Evolutionary conservation across 64 coral and sea anemone species (phyloP).

Genomic region (Orbicella faveolata): DNA sequence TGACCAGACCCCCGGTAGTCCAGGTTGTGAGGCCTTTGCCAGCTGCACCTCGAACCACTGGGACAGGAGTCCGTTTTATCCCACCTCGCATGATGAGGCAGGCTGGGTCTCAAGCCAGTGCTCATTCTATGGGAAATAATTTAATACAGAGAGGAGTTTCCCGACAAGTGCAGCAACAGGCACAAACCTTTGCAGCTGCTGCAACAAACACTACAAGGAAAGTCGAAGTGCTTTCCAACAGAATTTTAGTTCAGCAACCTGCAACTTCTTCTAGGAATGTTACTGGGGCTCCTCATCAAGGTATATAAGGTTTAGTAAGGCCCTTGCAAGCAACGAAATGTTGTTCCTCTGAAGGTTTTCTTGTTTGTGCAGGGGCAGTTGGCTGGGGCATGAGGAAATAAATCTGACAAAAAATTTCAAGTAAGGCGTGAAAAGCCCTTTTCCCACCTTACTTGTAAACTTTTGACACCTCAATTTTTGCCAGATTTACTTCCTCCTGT

Average conservation of each 20-base stretch:
- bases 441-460: too few species aligned
- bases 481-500: too few species aligned
- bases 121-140: background rate
- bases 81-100: constrained; percentile 27
- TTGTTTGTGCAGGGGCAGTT: background rate
- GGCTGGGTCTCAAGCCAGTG: background rate
- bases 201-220: background rate
- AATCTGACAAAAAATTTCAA: too few species aligned
- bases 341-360: background rate
- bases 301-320: background rate
- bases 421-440: too few species aligned
- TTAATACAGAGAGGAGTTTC: background rate
- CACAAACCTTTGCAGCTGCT: background rate
- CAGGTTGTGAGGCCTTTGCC: background rate
- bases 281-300: background rate
- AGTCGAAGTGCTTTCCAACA: background rate
- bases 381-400: too few species aligned
- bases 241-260: background rate
- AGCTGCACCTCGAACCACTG: background rate
- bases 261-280: background rate
- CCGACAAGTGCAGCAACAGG: constrained; percentile 16
- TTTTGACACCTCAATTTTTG: too few species aligned
- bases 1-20: background rate
- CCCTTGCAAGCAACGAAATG: background rate
- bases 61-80: background rate